Conservation (phyloP, 2,888 invertebrate species). For the Darwinula stevensoni region DNA sequence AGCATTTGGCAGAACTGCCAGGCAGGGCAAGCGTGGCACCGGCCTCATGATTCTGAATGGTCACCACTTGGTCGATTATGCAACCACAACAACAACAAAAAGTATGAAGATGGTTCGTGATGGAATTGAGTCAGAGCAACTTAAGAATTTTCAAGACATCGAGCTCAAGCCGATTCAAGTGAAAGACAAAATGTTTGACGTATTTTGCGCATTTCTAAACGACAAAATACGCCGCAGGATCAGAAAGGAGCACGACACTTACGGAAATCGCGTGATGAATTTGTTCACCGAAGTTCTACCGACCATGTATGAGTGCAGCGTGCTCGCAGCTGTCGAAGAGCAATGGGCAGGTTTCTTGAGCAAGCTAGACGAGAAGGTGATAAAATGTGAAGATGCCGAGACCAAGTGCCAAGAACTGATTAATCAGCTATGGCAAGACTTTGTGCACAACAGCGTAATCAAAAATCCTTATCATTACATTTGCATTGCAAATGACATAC, state of each 20-base stretch:
- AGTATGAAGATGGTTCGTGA: background rate
- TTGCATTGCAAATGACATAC: conserved; percentile 1
- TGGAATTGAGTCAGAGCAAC: background rate
- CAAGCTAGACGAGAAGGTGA: conserved; percentile 2
- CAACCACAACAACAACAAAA: background rate
- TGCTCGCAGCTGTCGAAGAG: conserved; percentile 2
- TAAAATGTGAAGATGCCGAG: conserved; percentile 1
- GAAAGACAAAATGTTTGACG: background rate
- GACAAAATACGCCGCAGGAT: background rate
- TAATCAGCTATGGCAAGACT: conserved; percentile 1
- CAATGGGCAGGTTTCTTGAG: conserved; percentile 1
- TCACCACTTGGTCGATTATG: background rate
- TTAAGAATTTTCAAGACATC: background rate
- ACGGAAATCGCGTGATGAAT: too few species aligned
- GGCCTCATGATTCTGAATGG: conserved; percentile 1
- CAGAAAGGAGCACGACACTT: background rate
- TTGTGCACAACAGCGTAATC: background rate
- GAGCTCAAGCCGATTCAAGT: conserved; percentile 1
- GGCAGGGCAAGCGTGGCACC: conserved; percentile 9
- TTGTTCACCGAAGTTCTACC: too few species aligned
- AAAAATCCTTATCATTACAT: conserved; percentile 1
- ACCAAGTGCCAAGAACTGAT: background rate
- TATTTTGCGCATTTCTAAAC: background rate
- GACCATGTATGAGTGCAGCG: background rate
- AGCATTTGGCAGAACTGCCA: conserved; percentile 10